Base-by-base conservation (phyloP, 1,140 invertebrate species). In the Araneus ventricosus region DNA sequence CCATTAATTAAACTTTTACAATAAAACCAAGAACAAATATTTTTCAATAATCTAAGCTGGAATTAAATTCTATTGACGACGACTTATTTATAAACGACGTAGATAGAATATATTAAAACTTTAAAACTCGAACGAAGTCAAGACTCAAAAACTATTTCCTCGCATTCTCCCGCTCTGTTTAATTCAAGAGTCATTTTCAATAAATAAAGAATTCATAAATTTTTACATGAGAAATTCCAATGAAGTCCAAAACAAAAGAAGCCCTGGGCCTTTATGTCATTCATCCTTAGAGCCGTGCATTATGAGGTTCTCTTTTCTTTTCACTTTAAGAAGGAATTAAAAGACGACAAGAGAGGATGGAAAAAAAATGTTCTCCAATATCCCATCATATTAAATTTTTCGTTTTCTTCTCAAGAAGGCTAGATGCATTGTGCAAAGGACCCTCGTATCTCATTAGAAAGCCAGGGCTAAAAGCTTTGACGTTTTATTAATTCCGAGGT, bases 361-460 rank as follows among this genome's bases (percentile, higher is more conserved):
- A 27, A 86, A 39, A 57, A 57, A 86, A 86, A 67, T 37, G 22
- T 22, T 45, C 59, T 39, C 34, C 52, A 88, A 88, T 88, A 88
- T 86, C 86, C 61, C 59, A 59, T 86, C 61, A 61, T 88, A 88
- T 88, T 88, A 88, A 61, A 88, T 67, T 88, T 88, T 88, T 88
- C 57, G 86, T 88, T 88, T 63, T 63, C 34, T 88, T 88, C 39
- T n/a, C 10, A 22, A n/a, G 34, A n/a, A 63, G n/a, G 34, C 4
- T 20, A 8, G 59, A 39, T 27, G 86, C 37, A 67, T 88, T 70
- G 86, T 82, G 24, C 34, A 59, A 39, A 67, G 59, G 86, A 45
- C 57, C 86, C 22, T 61, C 59, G 86, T 88, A 88, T 67, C 86
- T 61, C 86, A 88, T 88, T 88, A 88, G 59, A 88, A 86, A 88